A percentile compares a stretch with the other conserved stretches of the same genome.
phyloP scores from a whole-genome alignment of 2,113 vertebrate species.

The Gymnarchus niloticus region DNA sequence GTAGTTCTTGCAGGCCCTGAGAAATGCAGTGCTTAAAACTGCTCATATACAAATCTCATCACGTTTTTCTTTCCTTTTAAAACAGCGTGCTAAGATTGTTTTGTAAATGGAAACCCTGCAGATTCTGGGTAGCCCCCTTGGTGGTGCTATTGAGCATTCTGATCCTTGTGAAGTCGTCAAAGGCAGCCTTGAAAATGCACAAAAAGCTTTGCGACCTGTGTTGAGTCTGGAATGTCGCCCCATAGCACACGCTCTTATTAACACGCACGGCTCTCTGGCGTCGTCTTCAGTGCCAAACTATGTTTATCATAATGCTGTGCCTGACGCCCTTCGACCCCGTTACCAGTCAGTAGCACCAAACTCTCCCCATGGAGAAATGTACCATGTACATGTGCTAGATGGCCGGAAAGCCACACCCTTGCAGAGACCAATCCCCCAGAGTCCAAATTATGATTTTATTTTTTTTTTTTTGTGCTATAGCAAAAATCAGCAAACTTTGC shows the following conservation, averaged over 20 bases:
- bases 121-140: neutral
- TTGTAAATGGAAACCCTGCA: neutral
- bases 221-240: neutral
- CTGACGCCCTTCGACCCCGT: neutral
- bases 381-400: too few relatives aligned
- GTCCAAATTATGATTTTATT: too few relatives aligned
- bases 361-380: neutral
- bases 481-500: too few relatives aligned
- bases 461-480: neutral
- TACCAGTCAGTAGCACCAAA: too few relatives aligned
- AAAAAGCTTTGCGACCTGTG: neutral
- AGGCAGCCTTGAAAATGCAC: neutral
- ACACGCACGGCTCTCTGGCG: neutral
- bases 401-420: too few relatives aligned
- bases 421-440: too few relatives aligned
- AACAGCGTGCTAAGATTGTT: neutral
- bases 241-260: neutral
- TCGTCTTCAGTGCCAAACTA: neutral
- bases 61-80: neutral
- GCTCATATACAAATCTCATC: too few relatives aligned
- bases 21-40: neutral
- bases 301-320: neutral
- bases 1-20: neutral
- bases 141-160: constrained; percentile 22
- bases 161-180: neutral